A percentile compares a stretch with the other conserved stretches of the same genome.
Evolutionary conservation across 2,888 invertebrate species (phyloP).

Genomic region (Cacoxenus indagator): DNA sequence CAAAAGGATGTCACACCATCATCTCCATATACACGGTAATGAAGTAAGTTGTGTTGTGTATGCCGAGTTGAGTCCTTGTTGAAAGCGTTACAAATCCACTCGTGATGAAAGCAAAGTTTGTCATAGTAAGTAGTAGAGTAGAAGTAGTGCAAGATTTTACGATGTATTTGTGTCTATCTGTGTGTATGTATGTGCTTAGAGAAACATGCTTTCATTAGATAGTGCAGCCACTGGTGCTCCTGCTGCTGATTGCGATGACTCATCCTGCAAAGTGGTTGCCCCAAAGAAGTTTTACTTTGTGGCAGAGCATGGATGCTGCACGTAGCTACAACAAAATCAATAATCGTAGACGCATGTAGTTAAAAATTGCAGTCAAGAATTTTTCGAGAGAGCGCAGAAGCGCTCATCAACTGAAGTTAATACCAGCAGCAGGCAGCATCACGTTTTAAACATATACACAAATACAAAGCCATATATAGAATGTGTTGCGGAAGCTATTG

Average conservation of each 20-base stretch:
- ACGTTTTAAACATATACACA: neutral
- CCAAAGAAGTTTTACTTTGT: constrained; percentile 15
- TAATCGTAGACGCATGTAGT: neutral
- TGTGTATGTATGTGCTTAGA: neutral
- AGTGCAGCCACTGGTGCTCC: neutral
- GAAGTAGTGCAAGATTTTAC: too few species aligned
- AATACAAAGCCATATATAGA: neutral
- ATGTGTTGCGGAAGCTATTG: constrained; percentile 21
- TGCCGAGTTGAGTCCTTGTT: too few species aligned
- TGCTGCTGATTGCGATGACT: neutral
- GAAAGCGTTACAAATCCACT: too few species aligned
- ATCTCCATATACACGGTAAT: too few species aligned
- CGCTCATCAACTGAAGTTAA: neutral
- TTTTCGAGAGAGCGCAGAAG: constrained; percentile 16
- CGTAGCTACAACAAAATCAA: constrained; percentile 1
- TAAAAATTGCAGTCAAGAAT: constrained; percentile 13
- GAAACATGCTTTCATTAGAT: neutral
- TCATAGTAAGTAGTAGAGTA: too few species aligned
- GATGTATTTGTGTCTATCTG: neutral
- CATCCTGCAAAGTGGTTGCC: constrained; percentile 14
- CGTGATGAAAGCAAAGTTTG: too few species aligned
- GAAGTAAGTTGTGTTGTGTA: neutral
- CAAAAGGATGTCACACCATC: neutral
- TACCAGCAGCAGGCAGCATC: neutral
- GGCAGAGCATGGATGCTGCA: constrained; percentile 9